Conservation (phyloP, 2,888 invertebrate species). For the Cerceris rybyensis region DNA sequence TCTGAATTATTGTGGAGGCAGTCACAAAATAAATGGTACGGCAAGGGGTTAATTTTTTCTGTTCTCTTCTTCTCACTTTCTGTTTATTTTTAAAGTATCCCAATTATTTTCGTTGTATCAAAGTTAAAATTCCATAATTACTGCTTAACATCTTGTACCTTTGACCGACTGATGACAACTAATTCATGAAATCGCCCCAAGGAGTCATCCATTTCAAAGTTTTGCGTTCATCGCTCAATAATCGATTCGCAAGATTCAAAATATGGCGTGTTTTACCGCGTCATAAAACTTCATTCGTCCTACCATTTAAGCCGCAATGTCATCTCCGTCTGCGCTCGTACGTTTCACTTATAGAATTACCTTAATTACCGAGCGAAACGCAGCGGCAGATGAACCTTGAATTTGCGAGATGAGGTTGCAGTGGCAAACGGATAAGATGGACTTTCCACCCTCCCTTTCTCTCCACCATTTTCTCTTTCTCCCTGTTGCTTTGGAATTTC, state of each 20-base stretch:
- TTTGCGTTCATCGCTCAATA: not conserved
- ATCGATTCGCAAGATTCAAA: not conserved
- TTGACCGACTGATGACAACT: no score
- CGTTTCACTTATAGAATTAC: constrained; percentile 25
- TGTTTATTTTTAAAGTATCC: no score
- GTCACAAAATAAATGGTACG: no score
- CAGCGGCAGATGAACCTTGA: constrained; percentile 12
- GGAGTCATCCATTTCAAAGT: no score
- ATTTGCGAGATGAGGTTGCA: constrained; percentile 6
- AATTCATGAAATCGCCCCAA: not conserved
- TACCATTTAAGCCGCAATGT: not conserved
- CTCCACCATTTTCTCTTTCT: not conserved
- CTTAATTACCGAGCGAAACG: constrained; percentile 4
- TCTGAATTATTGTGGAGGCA: no score
- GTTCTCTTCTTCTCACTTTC: no score
- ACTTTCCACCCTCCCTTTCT: not conserved
- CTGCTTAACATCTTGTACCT: no score
- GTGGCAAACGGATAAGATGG: constrained; percentile 11
- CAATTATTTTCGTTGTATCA: no score
- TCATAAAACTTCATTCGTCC: not conserved
- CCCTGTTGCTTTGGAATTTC: constrained; percentile 1
- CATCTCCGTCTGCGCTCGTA: not conserved
- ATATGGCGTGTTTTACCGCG: no score
- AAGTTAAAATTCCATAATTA: no score
- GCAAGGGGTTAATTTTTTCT: no score